A percentile compares a stretch with the other conserved stretches of the same genome.
phyloP scores from a whole-genome alignment of 2,797 vertebrate genomes.

The Enteromius anoplus region DNA sequence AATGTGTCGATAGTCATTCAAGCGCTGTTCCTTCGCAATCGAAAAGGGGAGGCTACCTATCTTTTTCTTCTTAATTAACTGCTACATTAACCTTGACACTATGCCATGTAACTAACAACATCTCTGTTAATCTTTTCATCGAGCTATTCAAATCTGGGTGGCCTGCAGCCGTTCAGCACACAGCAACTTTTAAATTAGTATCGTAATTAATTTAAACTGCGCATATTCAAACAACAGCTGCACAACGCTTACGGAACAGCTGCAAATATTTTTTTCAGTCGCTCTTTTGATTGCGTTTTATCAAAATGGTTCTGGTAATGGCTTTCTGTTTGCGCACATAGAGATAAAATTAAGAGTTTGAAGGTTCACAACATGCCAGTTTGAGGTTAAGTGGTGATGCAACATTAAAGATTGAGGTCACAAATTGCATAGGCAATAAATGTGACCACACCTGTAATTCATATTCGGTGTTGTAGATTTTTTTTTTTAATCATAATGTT shows the following conservation, averaged over 20 bases:
- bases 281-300: conserved; percentile 27
- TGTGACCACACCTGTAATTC: background rate
- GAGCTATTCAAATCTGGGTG: conserved; percentile 19
- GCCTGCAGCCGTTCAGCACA: conserved; percentile 20
- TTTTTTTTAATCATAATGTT: background rate
- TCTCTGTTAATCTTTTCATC: conserved; percentile 37
- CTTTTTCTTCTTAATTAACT: conserved; percentile 3
- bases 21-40: background rate
- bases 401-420: background rate
- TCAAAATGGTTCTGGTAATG: conserved; percentile 31
- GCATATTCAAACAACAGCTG: conserved; percentile 30
- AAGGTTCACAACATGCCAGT: background rate
- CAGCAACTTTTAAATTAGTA: conserved; percentile 32
- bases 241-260: conserved; percentile 19
- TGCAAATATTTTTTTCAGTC: conserved; percentile 24
- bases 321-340: background rate
- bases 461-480: background rate
- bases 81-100: conserved; percentile 27
- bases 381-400: background rate
- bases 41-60: conserved; percentile 1
- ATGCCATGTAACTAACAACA: background rate
- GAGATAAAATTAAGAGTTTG: conserved; percentile 7
- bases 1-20: conserved; percentile 17
- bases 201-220: conserved; percentile 31
- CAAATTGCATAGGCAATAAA: background rate